phyloP scores from a whole-genome alignment of 2,888 invertebrate genomes.

The Fragum sueziense region DNA sequence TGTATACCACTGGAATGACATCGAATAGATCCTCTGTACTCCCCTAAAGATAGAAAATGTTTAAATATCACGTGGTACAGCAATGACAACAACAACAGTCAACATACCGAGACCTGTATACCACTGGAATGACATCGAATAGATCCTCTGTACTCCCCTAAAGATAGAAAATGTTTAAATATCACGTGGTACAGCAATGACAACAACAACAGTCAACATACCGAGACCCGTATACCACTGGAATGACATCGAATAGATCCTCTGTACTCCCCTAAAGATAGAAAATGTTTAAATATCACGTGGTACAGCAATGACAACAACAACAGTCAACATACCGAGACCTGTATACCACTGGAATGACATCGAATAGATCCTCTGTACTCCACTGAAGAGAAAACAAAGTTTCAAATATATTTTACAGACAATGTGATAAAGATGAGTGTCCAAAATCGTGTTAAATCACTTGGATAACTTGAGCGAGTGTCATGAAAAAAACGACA shows the following conservation, averaged over 20 bases:
- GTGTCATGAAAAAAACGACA: no score
- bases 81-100: slow-evolving; percentile 85
- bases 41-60: slow-evolving; percentile 44
- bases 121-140: slow-evolving; percentile 90
- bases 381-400: slow-evolving; percentile 30
- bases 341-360: slow-evolving; percentile 93
- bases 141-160: slow-evolving; percentile 82
- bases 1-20: slow-evolving; percentile 93
- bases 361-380: slow-evolving; percentile 85
- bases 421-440: no score
- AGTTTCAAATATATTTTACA: no score
- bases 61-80: no score
- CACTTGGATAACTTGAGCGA: no score
- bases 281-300: no score
- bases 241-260: slow-evolving; percentile 88
- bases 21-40: slow-evolving; percentile 84
- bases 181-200: no score
- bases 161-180: no score
- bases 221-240: slow-evolving; percentile 93
- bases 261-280: slow-evolving; percentile 50
- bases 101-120: slow-evolving; percentile 91
- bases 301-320: slow-evolving; percentile 83
- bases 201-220: slow-evolving; percentile 87
- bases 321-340: slow-evolving; percentile 89
- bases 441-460: no score